Percentiles rank a stretch among this genome's conserved stretches.
phyloP scores from a whole-genome alignment of 2,888 invertebrate species.

The Phalangium opilio region DNA sequence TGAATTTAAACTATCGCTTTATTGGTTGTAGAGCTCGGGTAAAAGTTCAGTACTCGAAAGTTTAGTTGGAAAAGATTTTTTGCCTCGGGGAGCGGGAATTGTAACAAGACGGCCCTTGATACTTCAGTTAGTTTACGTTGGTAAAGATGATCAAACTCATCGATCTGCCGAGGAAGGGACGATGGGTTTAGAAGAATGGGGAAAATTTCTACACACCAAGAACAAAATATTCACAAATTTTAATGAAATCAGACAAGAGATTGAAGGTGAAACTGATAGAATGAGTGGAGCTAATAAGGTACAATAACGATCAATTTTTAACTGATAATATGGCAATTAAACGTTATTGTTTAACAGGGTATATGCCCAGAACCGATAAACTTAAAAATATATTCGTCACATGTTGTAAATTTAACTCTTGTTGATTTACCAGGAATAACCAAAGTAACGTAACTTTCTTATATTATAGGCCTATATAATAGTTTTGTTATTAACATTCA shows the following conservation, averaged over 20 bases:
- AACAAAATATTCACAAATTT: constrained; percentile 78
- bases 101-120: constrained; percentile 90
- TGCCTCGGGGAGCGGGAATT: constrained; percentile 92
- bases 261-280: constrained; percentile 84
- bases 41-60: constrained; percentile 99
- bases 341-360: constrained; percentile 39
- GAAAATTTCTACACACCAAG: constrained; percentile 82
- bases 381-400: constrained; percentile 87
- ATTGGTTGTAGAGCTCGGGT: constrained; percentile 89
- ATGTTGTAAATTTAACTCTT: constrained; percentile 80
- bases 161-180: constrained; percentile 77
- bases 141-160: constrained; percentile 73
- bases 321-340: no score
- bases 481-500: constrained; percentile 7
- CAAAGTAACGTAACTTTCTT: constrained; percentile 41
- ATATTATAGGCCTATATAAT: no score
- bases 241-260: constrained; percentile 75
- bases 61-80: constrained; percentile 88
- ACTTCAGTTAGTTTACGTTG: constrained; percentile 80
- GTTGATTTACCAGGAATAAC: constrained; percentile 98
- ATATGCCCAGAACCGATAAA: constrained; percentile 90
- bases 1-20: no score
- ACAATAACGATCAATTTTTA: no score
- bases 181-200: constrained; percentile 81
- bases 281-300: constrained; percentile 83